Evolutionary conservation across 2,113 vertebrate species (phyloP).

Genomic region (Tiliqua scincoides): DNA sequence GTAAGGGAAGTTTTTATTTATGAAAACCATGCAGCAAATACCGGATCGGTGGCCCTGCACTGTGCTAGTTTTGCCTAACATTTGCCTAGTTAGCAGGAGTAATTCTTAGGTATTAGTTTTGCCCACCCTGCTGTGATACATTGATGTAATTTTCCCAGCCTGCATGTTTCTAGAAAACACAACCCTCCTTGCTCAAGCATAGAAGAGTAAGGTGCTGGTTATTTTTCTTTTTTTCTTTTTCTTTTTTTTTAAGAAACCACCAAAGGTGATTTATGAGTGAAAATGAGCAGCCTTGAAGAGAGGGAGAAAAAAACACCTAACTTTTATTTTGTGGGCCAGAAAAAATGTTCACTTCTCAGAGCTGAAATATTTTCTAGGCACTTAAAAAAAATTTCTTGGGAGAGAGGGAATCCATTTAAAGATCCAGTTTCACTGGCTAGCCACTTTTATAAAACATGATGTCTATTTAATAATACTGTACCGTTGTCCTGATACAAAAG

Average conservation of each 20-base stretch:
- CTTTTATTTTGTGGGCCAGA: slow-evolving; percentile 24
- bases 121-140: neutral
- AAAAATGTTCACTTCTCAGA: neutral
- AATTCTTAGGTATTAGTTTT: no score
- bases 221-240: neutral
- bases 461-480: neutral
- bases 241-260: slow-evolving; percentile 40
- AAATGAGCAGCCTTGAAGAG: neutral
- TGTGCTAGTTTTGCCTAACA: no score
- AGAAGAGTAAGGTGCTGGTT: neutral
- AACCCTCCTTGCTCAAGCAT: neutral
- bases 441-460: neutral
- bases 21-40: no score
- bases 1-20: no score
- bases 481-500: no score
- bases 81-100: no score
- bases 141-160: neutral
- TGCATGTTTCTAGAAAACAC: neutral
- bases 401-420: neutral
- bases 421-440: neutral
- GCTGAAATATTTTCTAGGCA: neutral
- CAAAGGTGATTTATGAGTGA: slow-evolving; percentile 17
- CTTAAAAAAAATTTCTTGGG: neutral
- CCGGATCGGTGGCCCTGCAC: no score
- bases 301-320: neutral